Conservation (phyloP, 1,140 invertebrate species). For the Sycophaga agraensis region DNA sequence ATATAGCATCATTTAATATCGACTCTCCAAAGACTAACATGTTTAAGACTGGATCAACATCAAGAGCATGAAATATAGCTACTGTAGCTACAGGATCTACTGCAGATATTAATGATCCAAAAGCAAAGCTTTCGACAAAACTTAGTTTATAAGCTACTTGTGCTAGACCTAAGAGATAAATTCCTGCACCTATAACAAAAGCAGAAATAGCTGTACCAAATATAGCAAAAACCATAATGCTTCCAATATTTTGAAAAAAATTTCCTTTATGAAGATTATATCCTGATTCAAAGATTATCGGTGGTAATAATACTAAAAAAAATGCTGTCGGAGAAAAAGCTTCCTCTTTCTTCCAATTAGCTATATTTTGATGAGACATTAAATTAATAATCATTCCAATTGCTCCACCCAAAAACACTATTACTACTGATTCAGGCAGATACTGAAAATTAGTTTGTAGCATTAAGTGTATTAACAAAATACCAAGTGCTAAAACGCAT, state of each 20-base stretch:
- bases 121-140: constrained; percentile 97
- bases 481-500: constrained; percentile 88
- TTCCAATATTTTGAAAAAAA: constrained; percentile 98
- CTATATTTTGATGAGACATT: constrained; percentile 85
- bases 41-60: constrained; percentile 93
- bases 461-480: constrained; percentile 91
- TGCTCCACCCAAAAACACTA: constrained; percentile 90
- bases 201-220: constrained; percentile 95
- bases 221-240: constrained; percentile 93
- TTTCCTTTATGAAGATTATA: constrained; percentile 99
- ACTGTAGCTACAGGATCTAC: constrained; percentile 98
- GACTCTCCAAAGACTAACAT: constrained; percentile 99
- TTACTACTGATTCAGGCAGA: constrained; percentile 95
- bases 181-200: constrained; percentile 88
- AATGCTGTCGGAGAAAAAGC: constrained; percentile 96
- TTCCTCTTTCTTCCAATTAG: constrained; percentile 95
- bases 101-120: constrained; percentile 97
- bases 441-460: constrained; percentile 95
- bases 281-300: constrained; percentile 98
- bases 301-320: constrained; percentile 94
- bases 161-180: constrained; percentile 89
- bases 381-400: constrained; percentile 91
- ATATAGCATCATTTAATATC: constrained; percentile 97
- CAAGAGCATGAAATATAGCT: constrained; percentile 96
- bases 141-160: constrained; percentile 87